Base-by-base conservation (phyloP, 2,797 vertebrate species). In the Tolypeutes matacus region DNA sequence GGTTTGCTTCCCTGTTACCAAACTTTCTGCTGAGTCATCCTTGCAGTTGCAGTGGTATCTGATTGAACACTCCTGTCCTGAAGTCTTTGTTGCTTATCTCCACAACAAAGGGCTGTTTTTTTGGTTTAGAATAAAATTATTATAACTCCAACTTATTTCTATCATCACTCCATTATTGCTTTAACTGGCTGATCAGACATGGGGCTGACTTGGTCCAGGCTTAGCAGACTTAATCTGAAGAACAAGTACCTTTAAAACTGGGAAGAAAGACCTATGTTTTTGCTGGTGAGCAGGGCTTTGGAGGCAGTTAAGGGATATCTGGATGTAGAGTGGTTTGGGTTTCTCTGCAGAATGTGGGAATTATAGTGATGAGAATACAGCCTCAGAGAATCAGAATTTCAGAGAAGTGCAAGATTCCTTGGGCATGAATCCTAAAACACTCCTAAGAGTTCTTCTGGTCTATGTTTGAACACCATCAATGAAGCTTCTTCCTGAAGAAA, bases 291-390 rank as follows among this genome's bases (percentile, higher is more conserved):
- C 21, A 34, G 25, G 15, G 11, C 23, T 77, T 76, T n/a, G 7
- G 60, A 21, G 31, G 7, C 62, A 85, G 53, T 53, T 86, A 87
- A 70, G 15, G 46, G 27, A 78, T 31, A 81, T 81, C 25, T 46
- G 10, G 5, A 8, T 85, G 21, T 31, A 65, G 20, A 17, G 49
- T 2, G n/a, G 18, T 67, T 7, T 76, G 18, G 69, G 23, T 25
- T 49, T 21, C 70, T 96, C 75, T 87, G 80, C 25, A 65, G 67
- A 93, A 72, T 56, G 70, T 81, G 85, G 75, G 60, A 88, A 87
- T 93, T 51, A 25, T 85, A 69, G 39, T 7, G 7, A 86, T 2
- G 1, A 46, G n/a, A 86, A 93, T n/a, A 10, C 0, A 76, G 31
- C 13, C 46, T 94, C 36, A 65, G 72, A 76, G 58, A 81, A 36